A percentile compares a stretch with the other conserved stretches of the same genome.
Conservation (phyloP, 2,888 invertebrate genomes). For the Notodonta dromedarius region DNA sequence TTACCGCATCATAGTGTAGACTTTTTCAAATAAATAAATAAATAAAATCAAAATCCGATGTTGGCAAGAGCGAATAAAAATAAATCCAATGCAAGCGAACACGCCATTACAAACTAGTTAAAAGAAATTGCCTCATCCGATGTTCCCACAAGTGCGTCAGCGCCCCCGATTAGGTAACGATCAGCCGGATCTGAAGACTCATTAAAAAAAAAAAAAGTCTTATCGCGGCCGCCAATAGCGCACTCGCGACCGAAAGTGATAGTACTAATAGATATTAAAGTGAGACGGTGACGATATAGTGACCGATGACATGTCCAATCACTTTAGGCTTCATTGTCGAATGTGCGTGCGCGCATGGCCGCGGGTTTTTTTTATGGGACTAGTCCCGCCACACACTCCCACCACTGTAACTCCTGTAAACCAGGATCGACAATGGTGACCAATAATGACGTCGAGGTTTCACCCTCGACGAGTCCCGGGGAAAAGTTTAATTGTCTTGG, state of each 20-base stretch:
- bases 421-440: no score
- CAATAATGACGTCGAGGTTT: no score
- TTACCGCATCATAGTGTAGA: no score
- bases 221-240: constrained; percentile 73
- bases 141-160: constrained; percentile 76
- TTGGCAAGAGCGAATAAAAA: no score
- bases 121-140: constrained; percentile 63
- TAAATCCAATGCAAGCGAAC: no score
- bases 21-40: no score
- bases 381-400: no score
- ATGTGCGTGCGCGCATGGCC: background rate
- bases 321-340: constrained; percentile 26
- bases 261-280: constrained; percentile 72
- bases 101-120: constrained; percentile 16
- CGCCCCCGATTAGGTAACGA: constrained; percentile 69
- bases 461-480: no score
- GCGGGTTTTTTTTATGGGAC: no score
- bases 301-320: constrained; percentile 57
- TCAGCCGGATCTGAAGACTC: constrained; percentile 76
- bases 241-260: constrained; percentile 79
- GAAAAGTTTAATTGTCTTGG: no score
- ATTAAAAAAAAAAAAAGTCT: constrained; percentile 78
- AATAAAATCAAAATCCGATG: no score
- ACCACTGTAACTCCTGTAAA: no score
- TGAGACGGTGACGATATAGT: constrained; percentile 60